A percentile compares a stretch with the other conserved stretches of the same genome.
Conservation (phyloP, 2,113 vertebrate genomes). For the Lutjanus erythropterus region DNA sequence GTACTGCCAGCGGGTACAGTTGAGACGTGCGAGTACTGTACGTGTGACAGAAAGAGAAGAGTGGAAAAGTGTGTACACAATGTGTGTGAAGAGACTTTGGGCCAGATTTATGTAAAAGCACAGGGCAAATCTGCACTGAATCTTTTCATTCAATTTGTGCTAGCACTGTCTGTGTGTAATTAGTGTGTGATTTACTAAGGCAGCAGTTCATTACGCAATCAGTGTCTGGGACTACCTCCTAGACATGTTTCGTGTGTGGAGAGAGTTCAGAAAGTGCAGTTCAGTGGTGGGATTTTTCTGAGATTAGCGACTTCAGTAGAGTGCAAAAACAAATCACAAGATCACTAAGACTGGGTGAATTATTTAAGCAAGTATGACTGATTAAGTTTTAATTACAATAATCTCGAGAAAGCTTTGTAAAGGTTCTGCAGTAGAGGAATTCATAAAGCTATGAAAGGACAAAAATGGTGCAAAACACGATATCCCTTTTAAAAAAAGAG, state of each 20-base stretch:
- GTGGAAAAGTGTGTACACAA: background rate
- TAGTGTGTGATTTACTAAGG: slow-evolving; percentile 41
- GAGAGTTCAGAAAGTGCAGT: slow-evolving; percentile 9
- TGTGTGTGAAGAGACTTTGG: background rate
- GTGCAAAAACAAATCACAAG: background rate
- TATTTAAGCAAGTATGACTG: background rate
- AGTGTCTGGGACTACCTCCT: slow-evolving; percentile 11
- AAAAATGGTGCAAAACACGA: background rate
- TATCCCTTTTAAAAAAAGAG: no score
- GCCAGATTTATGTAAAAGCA: slow-evolving; percentile 4
- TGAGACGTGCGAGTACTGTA: background rate
- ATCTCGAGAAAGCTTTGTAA: background rate
- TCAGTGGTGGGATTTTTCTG: background rate
- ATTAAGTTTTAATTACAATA: background rate
- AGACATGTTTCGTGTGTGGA: background rate
- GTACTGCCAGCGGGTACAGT: background rate
- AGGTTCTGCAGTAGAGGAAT: background rate
- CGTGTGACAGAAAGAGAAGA: background rate
- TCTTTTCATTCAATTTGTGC: slow-evolving; percentile 43
- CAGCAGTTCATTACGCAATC: slow-evolving; percentile 46
- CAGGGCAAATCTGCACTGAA: background rate
- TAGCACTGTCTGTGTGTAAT: slow-evolving; percentile 24
- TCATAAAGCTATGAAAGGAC: background rate
- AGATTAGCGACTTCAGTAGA: background rate
- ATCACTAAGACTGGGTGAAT: background rate